A percentile compares a stretch with the other conserved stretches of the same genome.
Conservation (phyloP, 2,113 vertebrate species). For the Butastur rufipennis region DNA sequence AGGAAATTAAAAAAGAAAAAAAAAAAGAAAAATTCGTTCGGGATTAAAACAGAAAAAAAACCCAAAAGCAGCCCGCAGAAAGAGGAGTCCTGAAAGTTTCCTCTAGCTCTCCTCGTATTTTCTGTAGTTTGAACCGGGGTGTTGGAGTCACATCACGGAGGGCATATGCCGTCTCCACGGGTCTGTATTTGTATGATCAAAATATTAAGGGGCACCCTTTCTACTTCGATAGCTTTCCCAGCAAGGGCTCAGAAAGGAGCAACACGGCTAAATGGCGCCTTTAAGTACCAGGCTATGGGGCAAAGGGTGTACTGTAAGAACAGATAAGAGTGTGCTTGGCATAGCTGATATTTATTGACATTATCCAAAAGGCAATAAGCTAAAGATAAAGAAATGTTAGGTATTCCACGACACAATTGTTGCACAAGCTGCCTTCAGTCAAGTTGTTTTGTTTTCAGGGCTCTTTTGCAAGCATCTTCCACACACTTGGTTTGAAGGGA, state of each 20-base stretch:
- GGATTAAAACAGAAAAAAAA: neutral
- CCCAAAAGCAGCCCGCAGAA: rapidly evolving
- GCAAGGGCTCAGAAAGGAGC: neutral
- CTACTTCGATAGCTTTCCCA: neutral
- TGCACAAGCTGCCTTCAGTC: neutral
- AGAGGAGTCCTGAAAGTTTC: neutral
- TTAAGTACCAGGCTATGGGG: neutral
- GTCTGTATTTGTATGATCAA: neutral
- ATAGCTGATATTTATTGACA: neutral
- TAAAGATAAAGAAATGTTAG: neutral
- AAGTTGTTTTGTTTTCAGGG: neutral
- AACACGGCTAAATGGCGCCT: neutral
- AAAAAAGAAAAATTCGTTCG: neutral
- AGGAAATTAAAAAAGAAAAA: neutral
- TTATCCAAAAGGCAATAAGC: neutral
- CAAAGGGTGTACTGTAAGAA: neutral
- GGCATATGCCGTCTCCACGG: neutral
- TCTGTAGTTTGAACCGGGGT: neutral
- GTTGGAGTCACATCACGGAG: neutral
- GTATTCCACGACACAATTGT: neutral
- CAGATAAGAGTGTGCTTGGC: neutral
- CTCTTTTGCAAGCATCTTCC: neutral
- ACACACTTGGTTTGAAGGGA: neutral
- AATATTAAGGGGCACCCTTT: neutral
- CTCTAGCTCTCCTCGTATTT: neutral